These are phyloP conservation scores for Rutpela maculata DNA, from an alignment of 2,888 invertebrate species.

Conservation along the genomic window DNA sequence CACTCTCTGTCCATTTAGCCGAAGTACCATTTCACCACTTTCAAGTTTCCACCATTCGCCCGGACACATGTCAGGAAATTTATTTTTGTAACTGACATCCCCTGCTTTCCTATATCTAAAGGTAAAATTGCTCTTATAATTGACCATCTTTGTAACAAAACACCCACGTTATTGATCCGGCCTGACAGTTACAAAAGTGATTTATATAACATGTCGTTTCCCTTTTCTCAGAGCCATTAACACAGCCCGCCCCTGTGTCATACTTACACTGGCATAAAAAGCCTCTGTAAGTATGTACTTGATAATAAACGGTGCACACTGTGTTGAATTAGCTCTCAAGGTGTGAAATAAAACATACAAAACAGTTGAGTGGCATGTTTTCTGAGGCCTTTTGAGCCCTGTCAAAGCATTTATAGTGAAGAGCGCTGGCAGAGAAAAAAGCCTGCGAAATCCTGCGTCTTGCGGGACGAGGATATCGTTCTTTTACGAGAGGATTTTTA, in stretches of 20 bases:
- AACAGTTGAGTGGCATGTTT: constrained; percentile 31
- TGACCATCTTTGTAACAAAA: neutral
- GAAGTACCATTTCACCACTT: neutral
- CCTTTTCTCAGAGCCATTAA: constrained; percentile 5
- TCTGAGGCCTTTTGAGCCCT: constrained; percentile 25
- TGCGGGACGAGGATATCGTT: constrained; percentile 12
- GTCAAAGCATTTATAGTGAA: constrained; percentile 30
- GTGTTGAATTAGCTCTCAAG: constrained; percentile 38
- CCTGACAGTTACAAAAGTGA: neutral
- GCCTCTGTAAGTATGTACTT: constrained; percentile 22
- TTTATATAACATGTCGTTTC: constrained; percentile 9
- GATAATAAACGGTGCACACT: constrained; percentile 24
- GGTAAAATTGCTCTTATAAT: neutral
- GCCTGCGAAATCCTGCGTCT: constrained; percentile 1
- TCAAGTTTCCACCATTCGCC: neutral
- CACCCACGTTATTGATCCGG: neutral
- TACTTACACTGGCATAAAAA: constrained; percentile 10
- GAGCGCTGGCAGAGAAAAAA: constrained; percentile 9
- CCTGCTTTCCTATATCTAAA: neutral
- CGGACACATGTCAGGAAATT: neutral
- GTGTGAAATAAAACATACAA: constrained; percentile 40
- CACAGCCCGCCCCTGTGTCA: neutral
- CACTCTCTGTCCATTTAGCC: no score
- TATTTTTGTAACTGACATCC: neutral
- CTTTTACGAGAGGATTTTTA: constrained; percentile 25